Evolutionary conservation across 2,888 invertebrate species (phyloP), one percentile per base, ranked within the genome.

Genomic region (Acrobasis suavella): DNA sequence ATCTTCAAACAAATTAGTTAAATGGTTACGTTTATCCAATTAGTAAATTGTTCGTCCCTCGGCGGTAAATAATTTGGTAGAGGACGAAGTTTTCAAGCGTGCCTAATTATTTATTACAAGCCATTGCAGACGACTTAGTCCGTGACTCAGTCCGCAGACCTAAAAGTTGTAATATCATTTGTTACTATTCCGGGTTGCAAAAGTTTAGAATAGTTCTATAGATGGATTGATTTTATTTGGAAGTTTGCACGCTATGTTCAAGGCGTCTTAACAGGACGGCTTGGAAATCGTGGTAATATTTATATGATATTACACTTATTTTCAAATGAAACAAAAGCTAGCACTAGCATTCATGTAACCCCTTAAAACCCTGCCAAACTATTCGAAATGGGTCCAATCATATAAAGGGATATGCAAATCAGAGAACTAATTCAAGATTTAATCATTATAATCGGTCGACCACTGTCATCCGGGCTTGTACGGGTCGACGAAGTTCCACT

Each of bases 371-470:
- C 46, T 46, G 42, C 42, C 42, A 50, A 59, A 59, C 50, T 59
- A 60, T 51, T 39, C 51, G 16, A 50, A 60, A 17, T 22, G 38
- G n/a, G 12, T 50, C 22, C 58, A 32, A 76, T 76, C 75, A 74
- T 65, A 62, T 70, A 69, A 65, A 62, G 64, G 61, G 60, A 14
- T 55, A 65, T 63, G 63, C 49, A 60, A 62, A 60, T 60, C 39
- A 9, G 51, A 42, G 51, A 61, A 73, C 74, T 76, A 80, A 80
- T 83, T 78, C 77, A 67, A 72, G 69, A 75, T 81, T 77, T 78
- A 78, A 79, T 81, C 75, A 80, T 76, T 75, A 72, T 79, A 80
- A 80, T 78, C 58, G 65, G 66, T 59, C 62, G 37, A 54, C 66
- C 66, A 63, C 65, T 55, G 55, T 67, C 60, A 65, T 17, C 62